phyloP scores from a whole-genome alignment of 2,797 vertebrate species.

The Crenuchus spilurus region DNA sequence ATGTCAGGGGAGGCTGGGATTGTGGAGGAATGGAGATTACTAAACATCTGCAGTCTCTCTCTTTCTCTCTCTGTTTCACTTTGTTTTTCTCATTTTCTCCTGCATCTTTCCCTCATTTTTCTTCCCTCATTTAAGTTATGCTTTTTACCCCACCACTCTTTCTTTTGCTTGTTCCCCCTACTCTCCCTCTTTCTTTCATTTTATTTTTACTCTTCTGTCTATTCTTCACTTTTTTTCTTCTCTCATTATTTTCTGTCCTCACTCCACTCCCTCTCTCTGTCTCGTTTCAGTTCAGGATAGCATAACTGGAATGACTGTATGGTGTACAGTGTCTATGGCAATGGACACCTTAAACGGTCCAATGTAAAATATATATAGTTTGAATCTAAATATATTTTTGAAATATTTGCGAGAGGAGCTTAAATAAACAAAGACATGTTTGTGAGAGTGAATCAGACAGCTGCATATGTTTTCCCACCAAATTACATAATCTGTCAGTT shows the following conservation, averaged over 20 bases:
- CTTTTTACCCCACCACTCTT: background rate
- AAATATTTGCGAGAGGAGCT: too few relatives aligned
- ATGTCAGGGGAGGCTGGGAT: conserved; percentile 77
- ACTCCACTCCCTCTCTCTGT: background rate
- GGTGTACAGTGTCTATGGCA: too few relatives aligned
- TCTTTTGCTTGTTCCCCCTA: background rate
- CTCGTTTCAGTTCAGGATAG: too few relatives aligned
- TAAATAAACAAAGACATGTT: too few relatives aligned
- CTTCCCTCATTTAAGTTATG: background rate
- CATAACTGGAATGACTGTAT: too few relatives aligned
- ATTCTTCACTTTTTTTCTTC: background rate
- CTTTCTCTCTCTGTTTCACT: conserved; percentile 15
- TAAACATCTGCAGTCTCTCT: conserved; percentile 63
- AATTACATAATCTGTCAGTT: too few relatives aligned
- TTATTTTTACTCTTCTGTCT: background rate
- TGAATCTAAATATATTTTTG: too few relatives aligned
- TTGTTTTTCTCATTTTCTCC: background rate
- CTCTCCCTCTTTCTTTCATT: background rate
- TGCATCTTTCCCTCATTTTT: background rate
- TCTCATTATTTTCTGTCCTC: background rate
- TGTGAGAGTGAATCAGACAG: too few relatives aligned
- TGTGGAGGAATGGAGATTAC: conserved; percentile 71
- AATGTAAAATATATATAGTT: too few relatives aligned
- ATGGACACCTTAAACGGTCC: too few relatives aligned
- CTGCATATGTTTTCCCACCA: too few relatives aligned